phyloP scores from a whole-genome alignment of 2,888 invertebrate genomes.

The Petrophora chlorosata region DNA sequence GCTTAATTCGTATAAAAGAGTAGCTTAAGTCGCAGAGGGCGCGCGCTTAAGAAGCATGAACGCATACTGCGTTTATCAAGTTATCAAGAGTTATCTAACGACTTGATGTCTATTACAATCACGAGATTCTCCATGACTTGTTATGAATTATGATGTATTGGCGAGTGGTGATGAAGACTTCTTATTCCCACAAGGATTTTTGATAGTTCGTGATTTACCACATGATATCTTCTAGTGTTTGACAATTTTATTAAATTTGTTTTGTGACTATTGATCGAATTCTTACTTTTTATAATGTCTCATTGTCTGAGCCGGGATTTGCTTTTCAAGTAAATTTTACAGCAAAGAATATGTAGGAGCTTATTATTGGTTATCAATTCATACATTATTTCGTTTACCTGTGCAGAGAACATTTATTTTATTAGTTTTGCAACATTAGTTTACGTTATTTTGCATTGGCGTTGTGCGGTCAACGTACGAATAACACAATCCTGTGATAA shows the following conservation, averaged over 20 bases:
- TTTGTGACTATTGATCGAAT: too few relatives aligned
- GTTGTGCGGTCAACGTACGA: neutral
- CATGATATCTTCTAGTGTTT: slow-evolving; percentile 25
- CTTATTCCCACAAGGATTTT: slow-evolving; percentile 53
- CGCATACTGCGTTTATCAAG: slow-evolving; percentile 45
- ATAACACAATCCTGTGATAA: neutral
- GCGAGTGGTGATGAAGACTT: slow-evolving; percentile 44
- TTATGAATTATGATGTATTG: slow-evolving; percentile 46
- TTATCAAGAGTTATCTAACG: slow-evolving; percentile 51
- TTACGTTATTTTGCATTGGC: neutral
- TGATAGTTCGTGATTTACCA: slow-evolving; percentile 49
- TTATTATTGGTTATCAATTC: too few relatives aligned
- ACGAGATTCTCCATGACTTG: slow-evolving; percentile 39
- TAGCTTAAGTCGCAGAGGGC: too few relatives aligned
- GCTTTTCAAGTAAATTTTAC: too few relatives aligned
- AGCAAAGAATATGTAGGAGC: too few relatives aligned
- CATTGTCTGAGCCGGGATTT: too few relatives aligned
- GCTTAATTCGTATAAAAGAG: too few relatives aligned
- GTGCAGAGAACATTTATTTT: too few relatives aligned
- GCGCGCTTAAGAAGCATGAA: slow-evolving; percentile 46
- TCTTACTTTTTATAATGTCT: too few relatives aligned
- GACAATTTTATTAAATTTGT: neutral
- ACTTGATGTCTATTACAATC: slow-evolving; percentile 51
- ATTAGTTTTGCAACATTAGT: too few relatives aligned
- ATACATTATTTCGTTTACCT: too few relatives aligned